Evolutionary conservation across 1,140 invertebrate species (phyloP), one percentile per base, ranked within the genome.

Genomic region (Ridgeia piscesae): DNA sequence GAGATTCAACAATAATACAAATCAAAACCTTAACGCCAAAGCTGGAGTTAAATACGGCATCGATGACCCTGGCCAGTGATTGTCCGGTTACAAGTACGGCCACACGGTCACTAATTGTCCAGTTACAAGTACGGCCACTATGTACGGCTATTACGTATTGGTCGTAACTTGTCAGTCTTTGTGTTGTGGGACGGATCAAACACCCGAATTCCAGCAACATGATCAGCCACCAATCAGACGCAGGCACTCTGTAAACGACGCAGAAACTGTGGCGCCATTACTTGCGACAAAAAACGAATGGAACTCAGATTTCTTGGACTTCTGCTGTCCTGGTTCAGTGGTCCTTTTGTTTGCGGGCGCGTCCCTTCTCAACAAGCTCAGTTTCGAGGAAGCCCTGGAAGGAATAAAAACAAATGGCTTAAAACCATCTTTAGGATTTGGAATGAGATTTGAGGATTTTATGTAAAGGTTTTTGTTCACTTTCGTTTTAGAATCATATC

Each of bases 331-430:
- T 77, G 17, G 89, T 33, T 90, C 21, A 90, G 1, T 91, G 33
- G 34, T 91, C 91, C 42, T 91, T 91, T 21, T 48, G 91, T 91
- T 58, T 35, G 11, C 91, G 35, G 6, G 91, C 48, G 0, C 91
- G 91, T 8, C 91, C 91, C 33, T 35, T 91, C 48, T 91, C 91
- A 27, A 50, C 33, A 21, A 91, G 35, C 2, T 58, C 33, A 58
- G 91, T 91, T 91, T 91, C 91, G 21, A 91, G 91, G 48, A 91
- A 91, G 31, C 91, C 91, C 91, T 91, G 91, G 21, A 91, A 91
- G 50, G 35, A 35, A 48, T 34, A 35, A 50, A 48, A 48, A 91
- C 33, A 91, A 34, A 58, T 48, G 14, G 33, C 50, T 31, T 90
- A 90, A 90, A 90, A 27, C 34, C 17, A 2, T 77, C 6, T 77